phyloP scores from a whole-genome alignment of 2,888 invertebrate species.

The Patella caerulea region DNA sequence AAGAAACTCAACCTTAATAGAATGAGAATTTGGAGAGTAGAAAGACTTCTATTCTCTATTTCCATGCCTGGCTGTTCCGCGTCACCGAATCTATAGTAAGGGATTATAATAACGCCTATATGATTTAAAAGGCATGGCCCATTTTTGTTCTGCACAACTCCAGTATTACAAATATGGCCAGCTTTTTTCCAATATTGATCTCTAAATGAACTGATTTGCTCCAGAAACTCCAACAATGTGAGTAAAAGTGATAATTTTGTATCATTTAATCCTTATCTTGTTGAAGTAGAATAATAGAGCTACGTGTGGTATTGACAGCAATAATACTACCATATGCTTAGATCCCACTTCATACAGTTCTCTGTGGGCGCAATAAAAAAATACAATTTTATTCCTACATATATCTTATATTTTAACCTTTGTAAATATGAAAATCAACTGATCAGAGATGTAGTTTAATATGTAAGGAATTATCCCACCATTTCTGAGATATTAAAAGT shows the following conservation, averaged over 20 bases:
- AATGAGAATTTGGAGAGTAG: slow-evolving; percentile 5
- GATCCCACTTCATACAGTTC: no score
- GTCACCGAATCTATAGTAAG: slow-evolving; percentile 7
- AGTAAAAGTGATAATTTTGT: slow-evolving; percentile 10
- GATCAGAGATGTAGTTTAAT: no score
- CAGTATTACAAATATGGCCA: neutral
- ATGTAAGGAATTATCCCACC: no score
- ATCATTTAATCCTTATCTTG: neutral
- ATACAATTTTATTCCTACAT: no score
- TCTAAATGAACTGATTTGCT: slow-evolving; percentile 1
- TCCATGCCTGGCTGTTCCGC: slow-evolving; percentile 1
- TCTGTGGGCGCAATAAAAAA: no score
- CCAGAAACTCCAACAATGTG: neutral
- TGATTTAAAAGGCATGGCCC: neutral
- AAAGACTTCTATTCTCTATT: neutral
- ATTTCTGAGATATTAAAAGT: no score
- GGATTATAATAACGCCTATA: slow-evolving; percentile 9
- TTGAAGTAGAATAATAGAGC: neutral
- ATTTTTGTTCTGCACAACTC: neutral
- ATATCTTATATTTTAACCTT: no score
- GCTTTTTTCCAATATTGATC: neutral
- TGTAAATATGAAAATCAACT: no score
- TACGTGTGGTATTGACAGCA: no score
- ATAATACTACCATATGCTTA: no score
- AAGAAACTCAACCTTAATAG: slow-evolving; percentile 5